These are phyloP conservation scores for Elaphurus davidianus DNA, from an alignment of 2,113 vertebrate genomes.

Conservation along the genomic window DNA sequence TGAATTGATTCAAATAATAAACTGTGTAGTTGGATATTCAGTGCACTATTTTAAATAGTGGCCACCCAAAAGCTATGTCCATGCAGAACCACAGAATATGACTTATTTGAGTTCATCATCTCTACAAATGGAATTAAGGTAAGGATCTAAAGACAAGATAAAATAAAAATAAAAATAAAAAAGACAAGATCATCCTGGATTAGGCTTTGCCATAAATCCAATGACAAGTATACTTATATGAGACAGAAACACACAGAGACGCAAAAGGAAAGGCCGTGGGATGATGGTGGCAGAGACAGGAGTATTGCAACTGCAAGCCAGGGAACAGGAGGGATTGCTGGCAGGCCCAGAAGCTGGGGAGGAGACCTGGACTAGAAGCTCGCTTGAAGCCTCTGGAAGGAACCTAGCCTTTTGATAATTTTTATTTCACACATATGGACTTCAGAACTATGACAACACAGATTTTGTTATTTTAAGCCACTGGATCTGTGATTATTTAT, in stretches of 20 bases:
- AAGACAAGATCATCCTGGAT: background rate
- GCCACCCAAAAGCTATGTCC: background rate
- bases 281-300: background rate
- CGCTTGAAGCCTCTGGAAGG: background rate
- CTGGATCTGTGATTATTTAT: background rate
- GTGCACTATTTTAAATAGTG: background rate
- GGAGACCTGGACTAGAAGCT: background rate
- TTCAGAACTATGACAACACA: background rate
- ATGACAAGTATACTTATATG: background rate
- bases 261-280: background rate
- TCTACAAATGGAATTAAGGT: background rate
- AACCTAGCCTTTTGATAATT: background rate
- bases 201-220: background rate
- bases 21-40: background rate
- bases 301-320: accelerated
- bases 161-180: background rate
- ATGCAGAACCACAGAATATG: background rate
- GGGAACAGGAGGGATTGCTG: background rate
- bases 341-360: background rate
- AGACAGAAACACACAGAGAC: background rate
- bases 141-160: background rate
- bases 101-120: background rate
- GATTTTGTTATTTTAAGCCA: background rate
- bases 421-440: background rate
- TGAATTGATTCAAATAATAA: background rate